These are phyloP conservation scores for Saccostrea glomerata DNA, from an alignment of 1,140 invertebrate species.

Conservation along the genomic window DNA sequence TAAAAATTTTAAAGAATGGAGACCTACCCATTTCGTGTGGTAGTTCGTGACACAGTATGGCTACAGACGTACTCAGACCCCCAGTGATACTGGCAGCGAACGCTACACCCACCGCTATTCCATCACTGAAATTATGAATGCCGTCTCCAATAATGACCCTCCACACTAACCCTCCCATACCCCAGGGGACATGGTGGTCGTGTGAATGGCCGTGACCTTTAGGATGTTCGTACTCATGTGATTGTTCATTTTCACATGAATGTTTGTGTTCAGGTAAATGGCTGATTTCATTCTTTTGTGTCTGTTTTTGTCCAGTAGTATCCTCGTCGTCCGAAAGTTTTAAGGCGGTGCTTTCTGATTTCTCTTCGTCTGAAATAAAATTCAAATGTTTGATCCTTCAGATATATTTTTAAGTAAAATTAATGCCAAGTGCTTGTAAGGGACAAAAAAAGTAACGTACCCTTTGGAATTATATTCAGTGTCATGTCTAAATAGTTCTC, in stretches of 20 bases:
- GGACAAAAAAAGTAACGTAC: neutral
- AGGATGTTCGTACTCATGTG: neutral
- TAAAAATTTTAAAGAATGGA: too few species aligned
- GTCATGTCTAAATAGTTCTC: neutral
- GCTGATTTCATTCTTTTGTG: neutral
- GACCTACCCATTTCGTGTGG: conserved; percentile 80
- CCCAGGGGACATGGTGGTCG: conserved; percentile 36
- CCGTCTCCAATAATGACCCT: conserved; percentile 80
- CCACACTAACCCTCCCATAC: conserved; percentile 64
- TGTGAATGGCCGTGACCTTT: conserved; percentile 37
- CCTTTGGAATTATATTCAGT: neutral
- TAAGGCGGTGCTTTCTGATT: neutral
- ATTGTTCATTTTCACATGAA: neutral
- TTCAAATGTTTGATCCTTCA: too few species aligned
- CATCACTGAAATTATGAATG: conserved; percentile 81
- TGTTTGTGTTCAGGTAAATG: neutral
- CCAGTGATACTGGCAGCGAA: conserved; percentile 61
- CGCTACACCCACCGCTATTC: conserved; percentile 80
- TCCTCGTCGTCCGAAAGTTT: neutral
- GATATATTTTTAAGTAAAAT: too few species aligned
- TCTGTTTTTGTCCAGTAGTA: neutral
- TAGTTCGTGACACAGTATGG: conserved; percentile 81
- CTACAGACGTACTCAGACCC: conserved; percentile 79
- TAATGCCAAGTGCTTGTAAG: too few species aligned
- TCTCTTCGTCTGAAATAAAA: neutral